Evolutionary conservation across 53 echinoderm and acorn worm genomes (phyloP).

Genomic region (Crossaster papposus): DNA sequence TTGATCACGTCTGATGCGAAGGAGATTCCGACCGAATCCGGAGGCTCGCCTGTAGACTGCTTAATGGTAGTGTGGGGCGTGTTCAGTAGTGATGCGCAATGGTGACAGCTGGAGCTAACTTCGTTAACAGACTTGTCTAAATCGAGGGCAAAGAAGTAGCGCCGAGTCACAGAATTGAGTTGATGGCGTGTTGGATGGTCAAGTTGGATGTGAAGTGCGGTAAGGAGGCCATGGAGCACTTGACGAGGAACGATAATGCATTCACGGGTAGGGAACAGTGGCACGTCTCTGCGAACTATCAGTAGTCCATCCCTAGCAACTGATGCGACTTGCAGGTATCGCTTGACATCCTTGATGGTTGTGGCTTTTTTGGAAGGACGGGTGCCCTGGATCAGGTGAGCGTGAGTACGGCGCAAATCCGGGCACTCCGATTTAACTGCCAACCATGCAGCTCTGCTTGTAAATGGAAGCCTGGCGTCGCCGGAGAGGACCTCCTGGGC

Average conservation of each 20-base stretch:
- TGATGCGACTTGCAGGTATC: slow-evolving; percentile 64
- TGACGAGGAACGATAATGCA: slow-evolving; percentile 32
- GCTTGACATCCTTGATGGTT: slow-evolving; percentile 73
- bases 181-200: slow-evolving; percentile 71
- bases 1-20: slow-evolving; percentile 74
- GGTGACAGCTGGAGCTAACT: slow-evolving; percentile 60
- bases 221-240: slow-evolving; percentile 58
- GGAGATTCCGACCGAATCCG: slow-evolving; percentile 62
- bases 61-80: slow-evolving; percentile 7
- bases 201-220: slow-evolving; percentile 66
- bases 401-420: no score
- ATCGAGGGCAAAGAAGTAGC: slow-evolving; percentile 77
- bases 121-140: slow-evolving; percentile 64
- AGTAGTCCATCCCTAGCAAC: slow-evolving; percentile 81
- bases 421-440: no score
- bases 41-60: slow-evolving; percentile 62
- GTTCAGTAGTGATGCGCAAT: neutral
- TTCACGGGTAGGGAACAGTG: slow-evolving; percentile 54
- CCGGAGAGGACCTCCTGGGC: no score
- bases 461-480: no score
- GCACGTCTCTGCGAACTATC: slow-evolving; percentile 50
- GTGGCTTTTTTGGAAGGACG: no score
- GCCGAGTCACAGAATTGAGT: slow-evolving; percentile 37
- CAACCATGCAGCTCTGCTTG: no score
- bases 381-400: slow-evolving; percentile 70